Evolutionary conservation across 1,140 invertebrate genomes (phyloP), one percentile per base, ranked within the genome.

Genomic region (Drosophila leontia): DNA sequence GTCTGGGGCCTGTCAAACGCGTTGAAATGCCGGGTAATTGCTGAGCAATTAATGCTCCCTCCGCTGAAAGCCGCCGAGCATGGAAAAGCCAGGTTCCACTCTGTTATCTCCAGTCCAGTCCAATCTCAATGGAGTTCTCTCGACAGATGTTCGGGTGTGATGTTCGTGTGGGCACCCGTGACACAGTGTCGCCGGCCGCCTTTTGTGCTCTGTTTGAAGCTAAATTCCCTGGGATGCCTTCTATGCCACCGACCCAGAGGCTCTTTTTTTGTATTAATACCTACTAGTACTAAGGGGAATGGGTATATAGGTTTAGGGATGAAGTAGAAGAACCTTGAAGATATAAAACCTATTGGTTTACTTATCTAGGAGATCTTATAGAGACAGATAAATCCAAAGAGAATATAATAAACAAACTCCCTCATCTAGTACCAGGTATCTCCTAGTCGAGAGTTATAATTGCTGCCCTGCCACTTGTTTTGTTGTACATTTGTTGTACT

Each of bases 31-130:
- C 32, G 42, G 41, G 37, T 58, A 71, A 71, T 71, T 71, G 45
- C 53, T 37, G 67, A 71, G 67, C 68, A 71, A 71, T 71, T 71
- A 71, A 48, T 58, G 48, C 68, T 23, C 26, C 3, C 57, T 17
- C 57, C 34, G 15, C 58, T 42, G 39, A 15, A 51, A 35, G 12
- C 17, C 45, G 47, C 35, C 34, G 29, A 34, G 50, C 29, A 51
- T 3, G 34, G 17, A 34, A 5, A 17, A 55, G 19, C n/a, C 37
- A 15, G 62, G 19, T 39, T 47, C 29, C 26, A 17, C 9, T 39
- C 19, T 39, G 37, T 51, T 69, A 51, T 67, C 29, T 32, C 19
- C 29, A 53, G 45, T 15, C 19, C 57, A 17, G 15, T 29, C 47
- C 37, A 29, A 44, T 39, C 35, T 35, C 32, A 53, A 15, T 51